Evolutionary conservation across 2,888 invertebrate genomes (phyloP).

Genomic region (Monochamus alternatus): DNA sequence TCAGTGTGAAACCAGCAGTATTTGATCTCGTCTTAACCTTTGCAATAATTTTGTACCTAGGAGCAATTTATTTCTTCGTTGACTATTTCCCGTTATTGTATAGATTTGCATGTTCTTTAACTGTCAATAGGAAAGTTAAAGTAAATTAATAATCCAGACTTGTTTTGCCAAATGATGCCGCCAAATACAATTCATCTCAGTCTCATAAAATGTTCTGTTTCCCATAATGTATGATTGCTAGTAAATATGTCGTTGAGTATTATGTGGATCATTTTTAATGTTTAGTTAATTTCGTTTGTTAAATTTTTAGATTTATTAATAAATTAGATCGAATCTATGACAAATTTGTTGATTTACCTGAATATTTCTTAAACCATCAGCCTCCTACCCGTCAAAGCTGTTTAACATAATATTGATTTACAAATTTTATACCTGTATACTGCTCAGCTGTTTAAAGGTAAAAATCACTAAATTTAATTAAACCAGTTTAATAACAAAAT

Average conservation of each 20-base stretch:
- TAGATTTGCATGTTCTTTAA: constrained; percentile 75
- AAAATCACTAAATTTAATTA: too few species aligned
- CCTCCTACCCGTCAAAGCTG: too few species aligned
- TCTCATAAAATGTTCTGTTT: neutral
- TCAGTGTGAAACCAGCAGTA: constrained; percentile 96
- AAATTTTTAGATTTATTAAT: too few species aligned
- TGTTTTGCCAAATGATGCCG: constrained; percentile 6
- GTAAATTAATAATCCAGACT: constrained; percentile 27
- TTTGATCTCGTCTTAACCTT: constrained; percentile 96
- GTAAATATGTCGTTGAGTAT: neutral
- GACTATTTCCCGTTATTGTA: constrained; percentile 82
- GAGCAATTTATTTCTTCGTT: constrained; percentile 87
- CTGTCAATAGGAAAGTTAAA: constrained; percentile 59
- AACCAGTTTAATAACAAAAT: too few species aligned
- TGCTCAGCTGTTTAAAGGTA: too few species aligned
- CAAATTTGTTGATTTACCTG: too few species aligned
- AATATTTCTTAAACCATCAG: too few species aligned
- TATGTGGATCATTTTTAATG: too few species aligned
- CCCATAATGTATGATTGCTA: neutral
- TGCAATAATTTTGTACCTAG: constrained; percentile 88
- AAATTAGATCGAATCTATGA: too few species aligned
- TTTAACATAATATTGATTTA: too few species aligned
- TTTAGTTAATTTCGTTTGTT: too few species aligned
- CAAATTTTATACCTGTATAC: too few species aligned
- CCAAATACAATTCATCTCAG: constrained; percentile 22